Conservation (phyloP, 53 echinoderm and acorn worm genomes). For the Actinopyga echinites region DNA sequence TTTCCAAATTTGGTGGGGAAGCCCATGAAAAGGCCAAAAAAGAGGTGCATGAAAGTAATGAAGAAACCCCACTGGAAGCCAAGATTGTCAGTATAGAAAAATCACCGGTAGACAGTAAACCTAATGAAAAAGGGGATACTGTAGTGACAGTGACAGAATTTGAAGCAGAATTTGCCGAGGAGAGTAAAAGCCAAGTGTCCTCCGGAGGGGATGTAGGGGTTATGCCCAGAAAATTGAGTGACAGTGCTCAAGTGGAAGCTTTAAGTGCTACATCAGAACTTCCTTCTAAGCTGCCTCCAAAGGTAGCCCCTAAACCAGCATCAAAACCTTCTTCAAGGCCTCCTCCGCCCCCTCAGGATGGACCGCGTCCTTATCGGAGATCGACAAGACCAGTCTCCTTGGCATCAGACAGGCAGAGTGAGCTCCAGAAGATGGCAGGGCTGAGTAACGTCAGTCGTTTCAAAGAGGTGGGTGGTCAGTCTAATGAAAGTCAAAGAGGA, state of each 20-base stretch:
- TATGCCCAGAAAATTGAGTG: too few relatives aligned
- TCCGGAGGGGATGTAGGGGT: neutral
- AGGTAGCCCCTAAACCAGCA: slow-evolving; percentile 20
- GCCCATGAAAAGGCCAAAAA: too few relatives aligned
- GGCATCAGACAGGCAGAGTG: slow-evolving; percentile 12
- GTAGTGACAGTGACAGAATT: neutral
- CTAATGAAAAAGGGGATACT: neutral
- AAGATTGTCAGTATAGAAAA: neutral
- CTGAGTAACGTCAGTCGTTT: slow-evolving; percentile 33
- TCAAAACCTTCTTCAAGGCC: neutral
- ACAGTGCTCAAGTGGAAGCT: too few relatives aligned
- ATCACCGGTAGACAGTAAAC: neutral
- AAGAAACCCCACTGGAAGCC: neutral
- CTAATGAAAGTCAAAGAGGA: too few relatives aligned
- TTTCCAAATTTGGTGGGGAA: too few relatives aligned
- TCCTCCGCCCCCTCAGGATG: neutral
- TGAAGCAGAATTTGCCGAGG: slow-evolving; percentile 4
- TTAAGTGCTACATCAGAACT: too few relatives aligned
- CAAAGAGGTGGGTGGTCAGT: slow-evolving; percentile 39
- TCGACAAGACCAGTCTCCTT: slow-evolving; percentile 15
- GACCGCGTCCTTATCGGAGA: neutral
- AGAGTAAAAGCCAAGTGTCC: neutral
- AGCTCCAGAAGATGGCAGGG: slow-evolving; percentile 34
- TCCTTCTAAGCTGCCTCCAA: neutral
- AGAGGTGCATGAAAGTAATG: too few relatives aligned